Percentiles rank a stretch among this genome's conserved stretches.
Conservation (phyloP, 1,140 invertebrate genomes). For the Xylocopa sonorina region DNA sequence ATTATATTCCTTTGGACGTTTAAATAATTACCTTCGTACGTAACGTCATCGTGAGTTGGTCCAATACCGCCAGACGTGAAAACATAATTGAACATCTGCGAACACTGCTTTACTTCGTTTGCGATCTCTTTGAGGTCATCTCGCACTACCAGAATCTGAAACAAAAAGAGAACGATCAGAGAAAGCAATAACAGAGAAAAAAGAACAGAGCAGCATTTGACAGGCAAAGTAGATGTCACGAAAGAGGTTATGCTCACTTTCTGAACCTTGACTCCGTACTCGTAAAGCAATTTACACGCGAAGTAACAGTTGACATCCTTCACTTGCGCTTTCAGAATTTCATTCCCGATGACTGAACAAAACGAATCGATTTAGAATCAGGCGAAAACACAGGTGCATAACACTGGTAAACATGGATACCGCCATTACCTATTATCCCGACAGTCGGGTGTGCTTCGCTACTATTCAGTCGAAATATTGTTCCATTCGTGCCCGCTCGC, state of each 20-base stretch:
- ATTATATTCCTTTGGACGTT: slow-evolving; percentile 10
- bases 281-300: slow-evolving; percentile 85
- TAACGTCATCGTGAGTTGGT: slow-evolving; percentile 93
- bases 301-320: slow-evolving; percentile 89
- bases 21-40: slow-evolving; percentile 85
- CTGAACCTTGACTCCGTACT: slow-evolving; percentile 86
- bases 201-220: background rate
- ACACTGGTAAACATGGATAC: background rate
- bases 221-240: background rate
- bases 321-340: slow-evolving; percentile 92
- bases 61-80: slow-evolving; percentile 92
- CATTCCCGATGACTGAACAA: slow-evolving; percentile 89
- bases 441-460: slow-evolving; percentile 64
- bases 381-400: no score
- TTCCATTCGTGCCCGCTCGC: background rate
- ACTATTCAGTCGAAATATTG: background rate
- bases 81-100: slow-evolving; percentile 85
- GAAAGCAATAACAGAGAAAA: background rate
- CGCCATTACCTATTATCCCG: slow-evolving; percentile 75
- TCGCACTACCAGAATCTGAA: slow-evolving; percentile 86
- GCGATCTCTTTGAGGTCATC: slow-evolving; percentile 89
- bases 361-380: slow-evolving; percentile 34
- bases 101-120: slow-evolving; percentile 86
- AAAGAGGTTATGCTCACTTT: slow-evolving; percentile 79
- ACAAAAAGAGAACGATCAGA: slow-evolving; percentile 29